Percentiles rank a stretch among this genome's conserved stretches.
Evolutionary conservation across 2,113 vertebrate species (phyloP).

Genomic region (Bettongia penicillata): DNA sequence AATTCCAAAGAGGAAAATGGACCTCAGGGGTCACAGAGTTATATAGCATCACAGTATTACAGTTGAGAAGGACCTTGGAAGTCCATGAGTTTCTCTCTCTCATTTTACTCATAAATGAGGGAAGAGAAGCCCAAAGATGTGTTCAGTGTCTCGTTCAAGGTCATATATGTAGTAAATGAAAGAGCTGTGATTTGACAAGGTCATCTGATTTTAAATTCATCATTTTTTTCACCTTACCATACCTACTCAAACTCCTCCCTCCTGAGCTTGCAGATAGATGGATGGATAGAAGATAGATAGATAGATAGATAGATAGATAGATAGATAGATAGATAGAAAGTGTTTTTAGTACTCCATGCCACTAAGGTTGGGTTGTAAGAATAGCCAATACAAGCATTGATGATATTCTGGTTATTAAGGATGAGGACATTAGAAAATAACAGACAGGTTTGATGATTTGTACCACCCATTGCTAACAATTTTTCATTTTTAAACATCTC

Average conservation of each 20-base stretch:
- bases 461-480: not conserved
- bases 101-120: not conserved
- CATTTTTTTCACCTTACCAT: not conserved
- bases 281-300: not conserved
- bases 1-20: not conserved
- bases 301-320: no score
- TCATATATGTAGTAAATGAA: not conserved
- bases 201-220: not conserved
- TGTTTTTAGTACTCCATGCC: not conserved
- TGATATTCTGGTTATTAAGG: not conserved
- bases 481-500: no score
- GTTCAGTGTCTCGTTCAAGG: not conserved
- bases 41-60: not conserved
- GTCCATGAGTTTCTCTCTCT: not conserved
- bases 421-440: not conserved
- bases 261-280: not conserved
- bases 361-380: not conserved
- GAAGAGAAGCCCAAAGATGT: not conserved
- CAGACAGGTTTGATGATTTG: not conserved
- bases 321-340: not conserved
- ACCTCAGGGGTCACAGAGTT: not conserved
- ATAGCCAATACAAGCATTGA: not conserved
- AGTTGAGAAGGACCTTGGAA: not conserved
- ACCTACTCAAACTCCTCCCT: not conserved
- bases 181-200: not conserved